phyloP scores from a whole-genome alignment of 2,797 vertebrate genomes.

The Podarcis siculus region DNA sequence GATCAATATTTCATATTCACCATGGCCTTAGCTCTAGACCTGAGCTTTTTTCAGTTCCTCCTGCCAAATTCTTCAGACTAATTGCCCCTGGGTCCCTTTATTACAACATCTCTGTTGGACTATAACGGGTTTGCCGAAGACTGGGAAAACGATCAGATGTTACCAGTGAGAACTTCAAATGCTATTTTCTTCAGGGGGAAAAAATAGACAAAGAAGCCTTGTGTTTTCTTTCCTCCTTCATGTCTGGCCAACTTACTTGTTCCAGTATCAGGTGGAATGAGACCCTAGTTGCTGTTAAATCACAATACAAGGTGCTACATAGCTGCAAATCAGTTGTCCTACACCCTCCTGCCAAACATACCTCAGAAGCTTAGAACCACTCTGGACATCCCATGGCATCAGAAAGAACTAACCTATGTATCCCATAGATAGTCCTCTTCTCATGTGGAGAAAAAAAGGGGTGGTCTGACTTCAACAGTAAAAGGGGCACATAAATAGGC shows the following conservation, averaged over 20 bases:
- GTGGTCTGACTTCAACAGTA: not conserved
- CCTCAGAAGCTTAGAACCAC: not conserved
- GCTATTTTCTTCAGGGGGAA: not conserved
- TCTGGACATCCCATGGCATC: not conserved
- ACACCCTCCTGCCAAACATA: not conserved
- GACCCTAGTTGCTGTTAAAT: slow-evolving; percentile 9
- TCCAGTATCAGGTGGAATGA: not conserved
- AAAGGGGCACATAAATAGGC: not conserved
- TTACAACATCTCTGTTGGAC: slow-evolving; percentile 19
- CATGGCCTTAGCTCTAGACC: not conserved
- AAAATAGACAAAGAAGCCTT: not conserved
- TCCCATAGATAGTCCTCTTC: not conserved
- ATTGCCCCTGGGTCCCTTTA: not conserved
- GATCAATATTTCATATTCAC: not conserved
- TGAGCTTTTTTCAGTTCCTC: slow-evolving; percentile 21
- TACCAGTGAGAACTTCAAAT: slow-evolving; percentile 1
- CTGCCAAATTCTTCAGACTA: slow-evolving; percentile 27
- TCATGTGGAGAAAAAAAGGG: not conserved
- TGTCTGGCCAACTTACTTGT: not conserved
- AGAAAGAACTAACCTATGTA: not conserved
- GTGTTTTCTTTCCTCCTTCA: not conserved
- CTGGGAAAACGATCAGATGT: slow-evolving; percentile 8
- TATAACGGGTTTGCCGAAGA: not conserved
- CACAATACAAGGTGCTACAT: slow-evolving; percentile 20
- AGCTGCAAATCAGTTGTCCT: not conserved